A percentile compares a stretch with the other conserved stretches of the same genome.
These are phyloP conservation scores for Crotalus viridis DNA, from an alignment of 2,113 vertebrate species.

Conservation along the genomic window DNA sequence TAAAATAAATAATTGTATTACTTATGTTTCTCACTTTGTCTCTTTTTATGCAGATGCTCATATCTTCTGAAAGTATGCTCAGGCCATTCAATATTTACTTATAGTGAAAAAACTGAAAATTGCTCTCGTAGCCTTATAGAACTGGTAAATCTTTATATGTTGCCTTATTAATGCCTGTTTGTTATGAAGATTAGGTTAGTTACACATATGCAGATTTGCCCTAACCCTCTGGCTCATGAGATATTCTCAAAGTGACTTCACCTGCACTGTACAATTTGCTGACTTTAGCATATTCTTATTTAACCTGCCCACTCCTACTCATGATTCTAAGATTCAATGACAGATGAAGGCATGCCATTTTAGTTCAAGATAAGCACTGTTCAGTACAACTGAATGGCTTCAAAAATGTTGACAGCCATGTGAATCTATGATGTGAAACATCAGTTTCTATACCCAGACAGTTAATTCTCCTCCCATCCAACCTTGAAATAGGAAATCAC, in stretches of 20 bases:
- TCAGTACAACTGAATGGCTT: not conserved
- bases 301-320: not conserved
- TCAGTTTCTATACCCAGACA: not conserved
- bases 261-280: not conserved
- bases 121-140: not conserved
- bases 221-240: not conserved
- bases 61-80: not conserved
- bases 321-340: not conserved
- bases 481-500: not conserved
- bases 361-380: not conserved
- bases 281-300: not conserved
- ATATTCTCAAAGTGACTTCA: not conserved
- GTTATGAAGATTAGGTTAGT: slow-evolving; percentile 3
- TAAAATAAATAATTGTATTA: not conserved
- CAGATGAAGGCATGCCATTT: not conserved
- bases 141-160: not conserved
- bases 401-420: not conserved
- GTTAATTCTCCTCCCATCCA: not conserved
- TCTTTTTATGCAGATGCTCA: not conserved
- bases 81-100: not conserved
- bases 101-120: not conserved
- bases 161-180: not conserved
- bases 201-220: not conserved
- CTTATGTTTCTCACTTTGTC: not conserved
- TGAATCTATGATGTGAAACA: not conserved